Percentiles rank a stretch among this genome's conserved stretches.
These are phyloP conservation scores for Micoletzkya japonica DNA, from an alignment of 2,888 invertebrate genomes.

Conservation along the genomic window DNA sequence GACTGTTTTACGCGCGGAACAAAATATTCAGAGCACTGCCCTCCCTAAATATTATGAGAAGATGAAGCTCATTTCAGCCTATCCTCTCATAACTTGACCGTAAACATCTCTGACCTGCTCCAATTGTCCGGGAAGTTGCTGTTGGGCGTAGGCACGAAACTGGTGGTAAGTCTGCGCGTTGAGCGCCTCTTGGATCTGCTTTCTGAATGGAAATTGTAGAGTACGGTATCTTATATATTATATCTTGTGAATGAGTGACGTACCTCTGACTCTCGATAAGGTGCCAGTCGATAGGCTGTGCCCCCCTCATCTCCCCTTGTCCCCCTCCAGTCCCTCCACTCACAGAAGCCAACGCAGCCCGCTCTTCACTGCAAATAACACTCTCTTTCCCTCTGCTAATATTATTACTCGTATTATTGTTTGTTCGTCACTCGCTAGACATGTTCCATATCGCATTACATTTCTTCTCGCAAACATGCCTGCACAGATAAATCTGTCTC, in stretches of 20 bases:
- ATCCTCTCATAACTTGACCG: too few species aligned
- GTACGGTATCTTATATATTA: background rate
- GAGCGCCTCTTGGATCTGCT: conserved; percentile 88
- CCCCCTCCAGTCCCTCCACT: conserved; percentile 18
- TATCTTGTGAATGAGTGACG: background rate
- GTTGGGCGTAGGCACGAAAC: conserved; percentile 88
- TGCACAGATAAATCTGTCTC: too few species aligned
- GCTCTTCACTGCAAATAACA: conserved; percentile 13
- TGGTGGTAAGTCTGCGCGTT: conserved; percentile 83
- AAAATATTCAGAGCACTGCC: too few species aligned
- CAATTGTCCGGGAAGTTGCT: conserved; percentile 76
- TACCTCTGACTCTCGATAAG: conserved; percentile 48
- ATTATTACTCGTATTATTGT: too few species aligned
- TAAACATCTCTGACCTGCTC: too few species aligned
- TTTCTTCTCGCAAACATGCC: too few species aligned
- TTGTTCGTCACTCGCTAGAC: too few species aligned
- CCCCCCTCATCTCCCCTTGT: conserved; percentile 17
- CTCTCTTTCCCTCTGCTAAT: too few species aligned
- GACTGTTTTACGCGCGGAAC: too few species aligned
- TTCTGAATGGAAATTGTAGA: conserved; percentile 38
- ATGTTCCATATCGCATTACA: too few species aligned
- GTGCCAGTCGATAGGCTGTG: conserved; percentile 35
- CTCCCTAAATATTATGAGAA: too few species aligned
- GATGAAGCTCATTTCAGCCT: too few species aligned
- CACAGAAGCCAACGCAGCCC: conserved; percentile 11